phyloP scores from a whole-genome alignment of 2,113 vertebrate species.

The Chlorodrepanis virens region DNA sequence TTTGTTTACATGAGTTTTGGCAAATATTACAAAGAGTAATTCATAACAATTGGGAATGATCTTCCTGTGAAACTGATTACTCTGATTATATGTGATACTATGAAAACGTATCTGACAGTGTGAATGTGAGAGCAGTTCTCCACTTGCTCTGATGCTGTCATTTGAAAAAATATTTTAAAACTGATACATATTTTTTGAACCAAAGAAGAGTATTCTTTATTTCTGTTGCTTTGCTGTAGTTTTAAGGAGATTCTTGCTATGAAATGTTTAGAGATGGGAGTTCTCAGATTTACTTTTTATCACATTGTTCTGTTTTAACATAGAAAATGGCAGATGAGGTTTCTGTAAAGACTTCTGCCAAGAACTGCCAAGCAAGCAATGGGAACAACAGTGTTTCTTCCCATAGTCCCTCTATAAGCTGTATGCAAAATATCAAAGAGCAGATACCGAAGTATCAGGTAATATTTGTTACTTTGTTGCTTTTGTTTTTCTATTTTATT shows the following conservation, averaged over 20 bases:
- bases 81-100: not conserved
- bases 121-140: not conserved
- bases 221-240: not conserved
- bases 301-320: not conserved
- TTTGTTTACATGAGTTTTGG: not conserved
- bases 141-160: not conserved
- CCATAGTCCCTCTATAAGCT: conserved; percentile 23
- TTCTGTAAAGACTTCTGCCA: conserved; percentile 49
- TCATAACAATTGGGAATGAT: not conserved
- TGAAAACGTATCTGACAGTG: not conserved
- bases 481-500: not conserved
- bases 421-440: conserved; percentile 54
- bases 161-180: not conserved
- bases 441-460: conserved; percentile 81
- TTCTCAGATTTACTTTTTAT: not conserved
- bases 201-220: not conserved
- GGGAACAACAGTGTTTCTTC: conserved; percentile 43
- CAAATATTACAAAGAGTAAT: not conserved
- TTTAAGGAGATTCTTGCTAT: not conserved
- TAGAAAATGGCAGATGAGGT: conserved; percentile 73
- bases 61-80: not conserved
- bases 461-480: not conserved
- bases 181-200: not conserved
- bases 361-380: conserved; percentile 59
- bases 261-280: not conserved